phyloP scores from a whole-genome alignment of 2,888 invertebrate genomes.

The Drosophila austrosaltans region DNA sequence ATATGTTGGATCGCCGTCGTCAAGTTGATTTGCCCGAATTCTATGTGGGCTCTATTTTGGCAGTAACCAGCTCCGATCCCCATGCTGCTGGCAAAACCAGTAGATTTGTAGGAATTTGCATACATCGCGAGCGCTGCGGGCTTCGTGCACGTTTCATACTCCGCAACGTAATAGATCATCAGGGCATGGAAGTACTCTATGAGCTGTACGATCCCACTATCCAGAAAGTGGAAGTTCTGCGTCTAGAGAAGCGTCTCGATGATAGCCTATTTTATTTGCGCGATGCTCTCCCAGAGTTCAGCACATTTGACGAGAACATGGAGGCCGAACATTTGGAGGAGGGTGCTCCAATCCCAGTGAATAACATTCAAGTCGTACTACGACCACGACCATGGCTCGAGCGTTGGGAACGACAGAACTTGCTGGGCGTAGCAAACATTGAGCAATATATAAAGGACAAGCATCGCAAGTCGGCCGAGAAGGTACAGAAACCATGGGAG shows the following conservation, averaged over 20 bases:
- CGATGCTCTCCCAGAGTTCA: conserved; percentile 95
- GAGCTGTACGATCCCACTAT: conserved; percentile 97
- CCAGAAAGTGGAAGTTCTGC: conserved; percentile 93
- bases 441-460: conserved; percentile 85
- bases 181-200: conserved; percentile 87
- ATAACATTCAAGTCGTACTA: conserved; percentile 88
- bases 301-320: conserved; percentile 96
- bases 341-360: conserved; percentile 91
- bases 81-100: conserved; percentile 93
- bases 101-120: conserved; percentile 93
- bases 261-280: conserved; percentile 93
- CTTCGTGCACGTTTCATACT: conserved; percentile 93
- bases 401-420: conserved; percentile 92
- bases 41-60: conserved; percentile 96
- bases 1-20: conserved; percentile 92
- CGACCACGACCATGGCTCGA: conserved; percentile 95
- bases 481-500: conserved; percentile 91
- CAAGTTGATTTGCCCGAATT: conserved; percentile 97
- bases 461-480: conserved; percentile 85
- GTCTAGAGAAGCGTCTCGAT: conserved; percentile 96
- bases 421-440: conserved; percentile 89
- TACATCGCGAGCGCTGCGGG: conserved; percentile 92
- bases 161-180: conserved; percentile 96
- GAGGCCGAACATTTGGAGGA: conserved; percentile 91
- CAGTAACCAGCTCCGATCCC: conserved; percentile 93